Base-by-base conservation (phyloP, 1,140 invertebrate genomes). In the Colletes gigas region DNA sequence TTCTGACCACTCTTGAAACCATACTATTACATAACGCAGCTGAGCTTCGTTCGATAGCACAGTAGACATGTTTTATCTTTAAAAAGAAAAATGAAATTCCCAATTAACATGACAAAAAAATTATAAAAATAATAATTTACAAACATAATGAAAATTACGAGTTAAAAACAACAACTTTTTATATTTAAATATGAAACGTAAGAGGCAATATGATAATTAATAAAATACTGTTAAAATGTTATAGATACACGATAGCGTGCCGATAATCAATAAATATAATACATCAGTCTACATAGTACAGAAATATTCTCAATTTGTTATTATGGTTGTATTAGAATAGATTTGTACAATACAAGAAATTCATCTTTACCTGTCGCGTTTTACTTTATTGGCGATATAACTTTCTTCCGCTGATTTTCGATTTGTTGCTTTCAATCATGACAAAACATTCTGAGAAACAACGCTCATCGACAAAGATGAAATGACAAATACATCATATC, bases 1-100 rank as follows among this genome's bases (percentile, higher is more conserved):
- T 86, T 97, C 96, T 89, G 97, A 98, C 95, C 97, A 98, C 90
- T 98, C 97, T 88, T 95, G 94, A 91, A 98, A 98, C 97, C 97
- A 98, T 90, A 97, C 95, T 52, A 97, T 91, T 72, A 98, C 92
- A 90, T 97, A 97, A 67, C 96, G 94, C 70, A 97, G 92, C 91
- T 98, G 97, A 9, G 95, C 95, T 88, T 96, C 95, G 68, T 94
- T 94, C 1, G 95, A 94, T 67, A 95, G 84, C 7, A 92, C 91
- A 54, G 94, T 86, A 81, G 92, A 91, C 93, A 93, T 93, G 47
- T 88, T 90, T 84, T 73, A 84, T 69, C 83, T 90, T 60, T 50
- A 83, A 84, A 84, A 55, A 73, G 63, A 54, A 44, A 62, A 17
- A n/a, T n/a, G 17, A 68, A 0, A 30, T 54, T 50, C 10, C 8